Evolutionary conservation across 2,797 vertebrate genomes (phyloP).

Genomic region (Molossus molossus): DNA sequence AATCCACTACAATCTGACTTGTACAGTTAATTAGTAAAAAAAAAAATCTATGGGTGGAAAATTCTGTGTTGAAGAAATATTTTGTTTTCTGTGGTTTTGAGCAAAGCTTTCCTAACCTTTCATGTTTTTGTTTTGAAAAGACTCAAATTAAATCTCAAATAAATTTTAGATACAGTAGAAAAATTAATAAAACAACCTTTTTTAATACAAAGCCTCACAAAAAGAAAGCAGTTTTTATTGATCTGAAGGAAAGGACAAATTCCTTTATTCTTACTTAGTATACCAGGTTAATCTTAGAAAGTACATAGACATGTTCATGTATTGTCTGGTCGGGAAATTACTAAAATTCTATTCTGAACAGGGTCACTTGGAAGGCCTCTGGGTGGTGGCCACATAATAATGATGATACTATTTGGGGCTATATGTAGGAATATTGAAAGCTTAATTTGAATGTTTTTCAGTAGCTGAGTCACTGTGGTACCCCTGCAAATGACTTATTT

Average conservation of each 20-base stretch:
- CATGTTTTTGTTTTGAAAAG: conserved; percentile 68
- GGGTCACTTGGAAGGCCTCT: neutral
- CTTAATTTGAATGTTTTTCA: conserved; percentile 61
- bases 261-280: conserved; percentile 24
- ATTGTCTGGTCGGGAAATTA: conserved; percentile 75
- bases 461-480: neutral
- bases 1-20: conserved; percentile 71
- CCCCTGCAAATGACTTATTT: conserved; percentile 41
- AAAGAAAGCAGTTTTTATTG: conserved; percentile 46
- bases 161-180: conserved; percentile 47
- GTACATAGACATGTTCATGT: conserved; percentile 26
- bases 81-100: conserved; percentile 75
- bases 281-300: conserved; percentile 33
- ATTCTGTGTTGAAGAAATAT: conserved; percentile 71
- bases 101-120: conserved; percentile 69
- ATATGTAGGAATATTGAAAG: conserved; percentile 59
- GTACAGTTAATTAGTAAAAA: conserved; percentile 64
- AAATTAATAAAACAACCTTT: neutral
- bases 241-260: conserved; percentile 49
- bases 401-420: conserved; percentile 64
- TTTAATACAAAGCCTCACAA: neutral
- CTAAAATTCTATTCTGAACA: conserved; percentile 68
- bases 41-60: conserved; percentile 62
- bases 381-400: conserved; percentile 51
- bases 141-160: conserved; percentile 57